Conservation (phyloP, 2,797 vertebrate genomes). For the Glossophaga mutica region DNA sequence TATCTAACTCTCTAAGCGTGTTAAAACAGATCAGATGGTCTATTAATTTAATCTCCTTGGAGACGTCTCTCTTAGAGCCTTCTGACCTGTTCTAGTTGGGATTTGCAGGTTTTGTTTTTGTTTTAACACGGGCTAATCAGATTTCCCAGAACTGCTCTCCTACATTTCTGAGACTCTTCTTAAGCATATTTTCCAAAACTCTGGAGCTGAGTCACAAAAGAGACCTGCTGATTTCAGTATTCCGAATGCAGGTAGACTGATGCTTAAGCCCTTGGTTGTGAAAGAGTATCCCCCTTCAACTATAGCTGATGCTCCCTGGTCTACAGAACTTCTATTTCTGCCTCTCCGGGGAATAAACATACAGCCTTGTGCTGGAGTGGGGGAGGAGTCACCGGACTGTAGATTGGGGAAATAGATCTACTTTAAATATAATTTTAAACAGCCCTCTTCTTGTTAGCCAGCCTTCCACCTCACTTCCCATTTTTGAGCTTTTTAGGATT, state of each 20-base stretch:
- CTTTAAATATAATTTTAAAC: neutral
- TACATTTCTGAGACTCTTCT: neutral
- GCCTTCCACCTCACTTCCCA: neutral
- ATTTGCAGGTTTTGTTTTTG: neutral
- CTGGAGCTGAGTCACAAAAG: neutral
- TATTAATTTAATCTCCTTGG: neutral
- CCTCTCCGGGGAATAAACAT: neutral
- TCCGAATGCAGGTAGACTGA: neutral
- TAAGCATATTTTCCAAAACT: neutral
- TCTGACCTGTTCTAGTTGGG: neutral
- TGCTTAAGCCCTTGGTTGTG: neutral
- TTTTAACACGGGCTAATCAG: neutral
- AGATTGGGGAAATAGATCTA: neutral
- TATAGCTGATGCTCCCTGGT: neutral
- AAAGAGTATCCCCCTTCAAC: neutral
- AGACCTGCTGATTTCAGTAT: neutral
- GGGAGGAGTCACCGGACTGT: neutral
- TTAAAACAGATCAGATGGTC: neutral
- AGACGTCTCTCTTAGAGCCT: neutral
- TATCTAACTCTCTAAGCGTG: neutral
- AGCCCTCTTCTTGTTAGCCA: neutral
- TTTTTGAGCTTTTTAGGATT: neutral
- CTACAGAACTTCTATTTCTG: neutral
- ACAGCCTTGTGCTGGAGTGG: neutral
- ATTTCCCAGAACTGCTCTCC: neutral